A percentile compares a stretch with the other conserved stretches of the same genome.
Evolutionary conservation across 2,888 invertebrate species (phyloP).

Genomic region (Siphonodentalium dalli): DNA sequence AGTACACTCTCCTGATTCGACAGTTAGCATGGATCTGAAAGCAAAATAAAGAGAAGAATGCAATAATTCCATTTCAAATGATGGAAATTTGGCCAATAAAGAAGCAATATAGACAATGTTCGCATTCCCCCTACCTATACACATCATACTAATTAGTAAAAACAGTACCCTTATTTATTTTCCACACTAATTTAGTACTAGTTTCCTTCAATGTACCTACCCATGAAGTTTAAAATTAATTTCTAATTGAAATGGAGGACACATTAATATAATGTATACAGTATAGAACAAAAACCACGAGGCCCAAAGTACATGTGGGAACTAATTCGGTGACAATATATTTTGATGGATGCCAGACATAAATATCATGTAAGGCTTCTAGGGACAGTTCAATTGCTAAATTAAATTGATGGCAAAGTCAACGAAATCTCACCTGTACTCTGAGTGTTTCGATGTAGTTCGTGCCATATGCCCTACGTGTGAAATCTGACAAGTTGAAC

Average conservation of each 20-base stretch:
- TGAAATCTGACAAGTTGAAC: slow-evolving; percentile 94
- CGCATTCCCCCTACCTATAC: no score
- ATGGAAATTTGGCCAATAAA: no score
- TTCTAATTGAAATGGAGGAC: neutral
- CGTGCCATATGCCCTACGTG: slow-evolving; percentile 91
- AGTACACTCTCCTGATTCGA: slow-evolving; percentile 89
- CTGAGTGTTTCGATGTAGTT: slow-evolving; percentile 91
- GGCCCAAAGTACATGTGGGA: neutral
- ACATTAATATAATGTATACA: neutral
- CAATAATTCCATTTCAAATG: neutral
- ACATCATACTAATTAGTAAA: no score
- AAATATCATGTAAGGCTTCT: neutral
- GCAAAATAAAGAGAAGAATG: slow-evolving; percentile 4
- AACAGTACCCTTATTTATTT: no score
- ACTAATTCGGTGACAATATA: neutral
- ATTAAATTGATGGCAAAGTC: neutral
- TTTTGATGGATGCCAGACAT: no score
- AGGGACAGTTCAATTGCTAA: neutral
- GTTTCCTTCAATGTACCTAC: no score
- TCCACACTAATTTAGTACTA: no score
- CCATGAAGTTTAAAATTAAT: no score
- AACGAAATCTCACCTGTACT: slow-evolving; percentile 70
- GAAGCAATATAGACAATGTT: no score
- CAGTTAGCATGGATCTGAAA: slow-evolving; percentile 94
- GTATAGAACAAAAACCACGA: neutral